phyloP scores from a whole-genome alignment of 2,113 vertebrate genomes.

The Gorsachius goisagi region DNA sequence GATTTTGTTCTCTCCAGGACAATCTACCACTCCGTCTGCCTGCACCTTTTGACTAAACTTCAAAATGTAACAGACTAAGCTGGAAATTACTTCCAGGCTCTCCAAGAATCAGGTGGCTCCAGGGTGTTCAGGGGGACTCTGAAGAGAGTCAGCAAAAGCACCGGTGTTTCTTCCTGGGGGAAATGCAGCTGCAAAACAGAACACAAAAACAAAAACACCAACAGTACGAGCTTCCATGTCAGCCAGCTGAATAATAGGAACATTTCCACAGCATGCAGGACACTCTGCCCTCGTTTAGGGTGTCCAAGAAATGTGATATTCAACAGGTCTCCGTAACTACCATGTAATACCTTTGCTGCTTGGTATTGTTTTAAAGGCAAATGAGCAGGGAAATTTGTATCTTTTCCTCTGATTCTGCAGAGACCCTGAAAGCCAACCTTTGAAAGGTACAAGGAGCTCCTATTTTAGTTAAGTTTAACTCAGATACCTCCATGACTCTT shows the following conservation, averaged over 20 bases:
- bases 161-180: not conserved
- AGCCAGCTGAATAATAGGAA: constrained; percentile 49
- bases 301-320: not conserved
- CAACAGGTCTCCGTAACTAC: not conserved
- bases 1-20: not conserved
- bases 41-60: not conserved
- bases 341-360: not conserved
- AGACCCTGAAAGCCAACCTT: not conserved
- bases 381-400: not conserved
- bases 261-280: constrained; percentile 14
- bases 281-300: not conserved
- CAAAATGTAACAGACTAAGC: not conserved
- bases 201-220: constrained; percentile 49
- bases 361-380: not conserved
- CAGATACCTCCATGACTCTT: not conserved
- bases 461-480: not conserved
- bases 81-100: constrained; percentile 50
- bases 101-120: not conserved
- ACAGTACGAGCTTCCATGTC: constrained; percentile 28
- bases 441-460: not conserved
- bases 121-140: not conserved
- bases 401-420: not conserved
- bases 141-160: constrained; percentile 41
- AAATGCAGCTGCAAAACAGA: constrained; percentile 50
- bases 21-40: not conserved